phyloP scores from a whole-genome alignment of 2,797 vertebrate genomes.

The Phrynocephalus vlangalii region DNA sequence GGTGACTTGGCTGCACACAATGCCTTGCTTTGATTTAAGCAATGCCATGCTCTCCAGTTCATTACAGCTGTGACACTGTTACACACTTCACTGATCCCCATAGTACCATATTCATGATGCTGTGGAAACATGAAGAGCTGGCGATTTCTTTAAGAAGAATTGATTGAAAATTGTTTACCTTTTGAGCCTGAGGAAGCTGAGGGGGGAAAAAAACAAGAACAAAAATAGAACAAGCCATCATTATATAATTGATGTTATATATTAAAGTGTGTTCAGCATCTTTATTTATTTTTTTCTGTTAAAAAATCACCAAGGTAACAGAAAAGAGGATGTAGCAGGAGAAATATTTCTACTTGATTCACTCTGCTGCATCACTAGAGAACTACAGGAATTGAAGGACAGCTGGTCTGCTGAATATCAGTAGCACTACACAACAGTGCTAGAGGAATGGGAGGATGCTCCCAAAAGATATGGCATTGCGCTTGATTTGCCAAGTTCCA shows the following conservation, averaged over 20 bases:
- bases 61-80: slow-evolving; percentile 23
- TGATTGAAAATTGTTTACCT: slow-evolving; percentile 88
- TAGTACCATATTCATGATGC: slow-evolving; percentile 62
- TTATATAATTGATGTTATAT: slow-evolving; percentile 69
- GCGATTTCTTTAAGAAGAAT: slow-evolving; percentile 69
- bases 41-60: slow-evolving; percentile 16
- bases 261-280: slow-evolving; percentile 56
- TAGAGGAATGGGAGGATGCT: slow-evolving; percentile 34
- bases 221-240: slow-evolving; percentile 74
- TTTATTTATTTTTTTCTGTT: slow-evolving; percentile 9
- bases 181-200: slow-evolving; percentile 96
- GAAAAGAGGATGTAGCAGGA: slow-evolving; percentile 41
- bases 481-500: slow-evolving; percentile 39
- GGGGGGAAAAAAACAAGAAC: slow-evolving; percentile 71
- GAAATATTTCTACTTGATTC: slow-evolving; percentile 45
- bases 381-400: slow-evolving; percentile 24
- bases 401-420: slow-evolving; percentile 39
- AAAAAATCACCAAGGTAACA: slow-evolving; percentile 43
- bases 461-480: slow-evolving; percentile 33
- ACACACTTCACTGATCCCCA: slow-evolving; percentile 76
- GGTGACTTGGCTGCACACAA: slow-evolving; percentile 10
- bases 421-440: not conserved
- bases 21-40: slow-evolving; percentile 18
- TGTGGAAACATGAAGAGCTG: slow-evolving; percentile 71
- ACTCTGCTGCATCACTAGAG: slow-evolving; percentile 10